Conservation (phyloP, 1,140 invertebrate species). For the Ceratina japonica region DNA sequence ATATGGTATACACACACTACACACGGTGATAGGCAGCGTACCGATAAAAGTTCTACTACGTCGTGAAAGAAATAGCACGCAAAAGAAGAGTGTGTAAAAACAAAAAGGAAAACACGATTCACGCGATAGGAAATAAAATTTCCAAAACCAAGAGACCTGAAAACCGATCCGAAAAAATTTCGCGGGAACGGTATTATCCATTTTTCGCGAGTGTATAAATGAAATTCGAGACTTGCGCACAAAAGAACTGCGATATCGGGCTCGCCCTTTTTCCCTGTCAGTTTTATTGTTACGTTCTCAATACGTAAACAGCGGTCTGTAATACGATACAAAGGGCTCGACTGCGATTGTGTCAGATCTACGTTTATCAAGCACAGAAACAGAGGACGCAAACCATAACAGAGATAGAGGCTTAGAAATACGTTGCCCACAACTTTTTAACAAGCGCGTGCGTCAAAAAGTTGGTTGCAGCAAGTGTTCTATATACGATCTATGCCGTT, state of each 20-base stretch:
- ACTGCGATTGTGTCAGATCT: neutral
- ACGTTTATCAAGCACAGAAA: slow-evolving; percentile 20
- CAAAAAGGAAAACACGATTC: neutral
- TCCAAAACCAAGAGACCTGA: neutral
- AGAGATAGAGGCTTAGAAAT: neutral
- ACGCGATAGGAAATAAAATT: slow-evolving; percentile 42
- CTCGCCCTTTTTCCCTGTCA: neutral
- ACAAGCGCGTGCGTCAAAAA: slow-evolving; percentile 1
- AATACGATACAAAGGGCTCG: neutral
- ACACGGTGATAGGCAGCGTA: neutral
- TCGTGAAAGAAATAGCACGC: neutral
- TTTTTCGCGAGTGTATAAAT: slow-evolving; percentile 19
- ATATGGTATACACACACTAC: slow-evolving; percentile 1
- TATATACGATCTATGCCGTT: slow-evolving; percentile 2
- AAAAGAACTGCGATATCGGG: slow-evolving; percentile 11
- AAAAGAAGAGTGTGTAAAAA: neutral
- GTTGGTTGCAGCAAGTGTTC: slow-evolving; percentile 27
- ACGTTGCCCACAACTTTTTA: slow-evolving; percentile 36
- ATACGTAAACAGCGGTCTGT: slow-evolving; percentile 14
- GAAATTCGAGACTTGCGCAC: slow-evolving; percentile 19
- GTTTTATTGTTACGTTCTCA: neutral
- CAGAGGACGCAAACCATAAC: neutral
- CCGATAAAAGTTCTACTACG: slow-evolving; percentile 49
- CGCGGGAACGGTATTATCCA: slow-evolving; percentile 2
- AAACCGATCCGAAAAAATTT: slow-evolving; percentile 31